Base-by-base conservation (phyloP, 2,113 vertebrate genomes). In the Lampris megalopsis region DNA sequence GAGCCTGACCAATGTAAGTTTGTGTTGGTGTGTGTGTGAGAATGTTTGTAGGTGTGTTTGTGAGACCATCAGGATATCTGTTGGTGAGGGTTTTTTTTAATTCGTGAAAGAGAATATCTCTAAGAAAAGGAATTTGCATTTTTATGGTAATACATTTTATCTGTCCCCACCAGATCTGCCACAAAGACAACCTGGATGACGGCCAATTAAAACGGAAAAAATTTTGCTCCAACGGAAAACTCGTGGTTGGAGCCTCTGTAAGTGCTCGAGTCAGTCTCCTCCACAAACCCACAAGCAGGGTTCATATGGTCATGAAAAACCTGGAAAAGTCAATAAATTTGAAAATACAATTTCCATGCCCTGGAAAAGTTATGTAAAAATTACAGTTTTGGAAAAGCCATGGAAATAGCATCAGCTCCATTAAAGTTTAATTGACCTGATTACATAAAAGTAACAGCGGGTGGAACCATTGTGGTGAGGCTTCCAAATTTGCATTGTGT, bases 1-100 rank as follows among this genome's bases (percentile, higher is more conserved):
- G 69, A 97, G 95, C 49, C 92, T 97, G 84, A 94, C 93, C 5
- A 79, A 93, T 65, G 96, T 96, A 88, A 96, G 96, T 93, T 36
- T 38, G 57, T 35, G 24, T 36, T 35, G 8, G 10, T 66, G 9
- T 73, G 9, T 58, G 42, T 48, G 47, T 45, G 58, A 8, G 43
- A 5, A 7, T 69, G 41, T 38, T 41, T n/a, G 62, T 58, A 8
- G 9, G 5, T 53, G 11, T 56, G 48, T 3, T 35, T 4, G 10
- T 52, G 50, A 52, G 24, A 24, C 24, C 24, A 24, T 24, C 24
- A 24, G 24, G 24, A 24, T 24, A 24, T 24, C 24, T 24, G 24
- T 24, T 24, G 24, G 24, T 24, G 24, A 24, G 24, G 24, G 24
- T 24, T 24, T 24, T 24, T 24, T 24, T 24, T 24, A 24, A 24